These are phyloP conservation scores for Ceratotherium simum DNA, from an alignment of 2,113 vertebrate genomes.

Conservation along the genomic window DNA sequence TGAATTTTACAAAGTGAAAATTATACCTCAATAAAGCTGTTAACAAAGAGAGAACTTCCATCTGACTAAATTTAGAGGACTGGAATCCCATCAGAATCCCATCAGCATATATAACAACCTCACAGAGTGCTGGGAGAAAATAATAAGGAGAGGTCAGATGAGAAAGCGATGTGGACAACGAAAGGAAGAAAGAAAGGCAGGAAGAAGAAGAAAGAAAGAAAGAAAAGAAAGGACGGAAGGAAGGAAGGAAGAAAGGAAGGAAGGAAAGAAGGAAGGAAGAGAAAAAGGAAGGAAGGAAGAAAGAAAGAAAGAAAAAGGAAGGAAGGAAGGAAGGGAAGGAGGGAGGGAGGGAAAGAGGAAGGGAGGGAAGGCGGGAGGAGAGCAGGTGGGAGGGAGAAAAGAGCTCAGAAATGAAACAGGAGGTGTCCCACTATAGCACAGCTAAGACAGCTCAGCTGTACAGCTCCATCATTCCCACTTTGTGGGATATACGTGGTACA, in stretches of 20 bases:
- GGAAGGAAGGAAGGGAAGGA: neutral
- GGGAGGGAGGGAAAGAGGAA: neutral
- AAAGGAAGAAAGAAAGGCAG: neutral
- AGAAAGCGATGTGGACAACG: neutral
- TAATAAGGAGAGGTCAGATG: neutral
- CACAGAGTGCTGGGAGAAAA: neutral
- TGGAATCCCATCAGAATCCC: constrained; percentile 21
- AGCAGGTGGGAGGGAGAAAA: neutral
- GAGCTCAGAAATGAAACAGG: neutral
- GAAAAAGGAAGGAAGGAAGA: neutral
- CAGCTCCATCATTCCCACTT: too few species aligned
- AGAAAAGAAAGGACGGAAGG: rapidly evolving
- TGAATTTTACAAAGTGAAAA: constrained; percentile 3
- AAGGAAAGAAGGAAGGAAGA: neutral
- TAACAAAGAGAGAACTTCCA: constrained; percentile 44
- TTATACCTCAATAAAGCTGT: neutral
- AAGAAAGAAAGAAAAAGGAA: neutral
- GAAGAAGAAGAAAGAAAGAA: neutral
- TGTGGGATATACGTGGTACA: neutral
- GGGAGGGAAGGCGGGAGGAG: neutral
- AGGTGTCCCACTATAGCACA: neutral
- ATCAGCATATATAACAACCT: neutral
- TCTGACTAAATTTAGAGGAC: constrained; percentile 44
- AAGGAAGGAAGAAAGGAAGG: neutral
- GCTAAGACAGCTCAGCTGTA: neutral